phyloP scores from a whole-genome alignment of 2,888 invertebrate species.

The Lagria hirta region DNA sequence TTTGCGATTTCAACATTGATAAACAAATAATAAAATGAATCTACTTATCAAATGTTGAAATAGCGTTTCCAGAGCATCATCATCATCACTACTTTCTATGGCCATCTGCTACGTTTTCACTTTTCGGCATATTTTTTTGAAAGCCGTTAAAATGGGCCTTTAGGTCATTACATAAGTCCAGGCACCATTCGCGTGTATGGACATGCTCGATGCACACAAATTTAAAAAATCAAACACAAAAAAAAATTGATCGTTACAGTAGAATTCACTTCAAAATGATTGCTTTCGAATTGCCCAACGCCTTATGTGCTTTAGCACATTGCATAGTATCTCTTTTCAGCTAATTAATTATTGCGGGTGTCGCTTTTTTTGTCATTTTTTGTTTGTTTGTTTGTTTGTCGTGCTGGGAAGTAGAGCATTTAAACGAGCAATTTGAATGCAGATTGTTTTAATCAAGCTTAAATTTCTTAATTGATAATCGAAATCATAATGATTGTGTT shows the following conservation, averaged over 20 bases:
- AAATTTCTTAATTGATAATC: slow-evolving; percentile 12
- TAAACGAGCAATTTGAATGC: slow-evolving; percentile 16
- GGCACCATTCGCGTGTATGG: slow-evolving; percentile 20
- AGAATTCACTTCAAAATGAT: slow-evolving; percentile 34
- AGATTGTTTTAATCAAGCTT: slow-evolving; percentile 15
- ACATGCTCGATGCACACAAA: slow-evolving; percentile 28
- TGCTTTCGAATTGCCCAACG: slow-evolving; percentile 33
- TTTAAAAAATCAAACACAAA: slow-evolving; percentile 19
- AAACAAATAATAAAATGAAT: slow-evolving; percentile 5
- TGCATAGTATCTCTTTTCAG: slow-evolving; percentile 6
- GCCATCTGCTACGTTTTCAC: slow-evolving; percentile 41
- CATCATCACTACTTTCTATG: slow-evolving; percentile 36
- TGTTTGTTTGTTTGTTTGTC: slow-evolving; percentile 13
- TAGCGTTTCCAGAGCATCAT: slow-evolving; percentile 24
- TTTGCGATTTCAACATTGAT: slow-evolving; percentile 11
- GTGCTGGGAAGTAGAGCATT: slow-evolving; percentile 19
- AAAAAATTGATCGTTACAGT: slow-evolving; percentile 33
- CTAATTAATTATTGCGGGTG: slow-evolving; percentile 15
- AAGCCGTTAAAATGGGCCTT: background rate
- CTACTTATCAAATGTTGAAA: slow-evolving; percentile 23
- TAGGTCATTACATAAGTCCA: too few relatives aligned
- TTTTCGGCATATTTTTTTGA: slow-evolving; percentile 19
- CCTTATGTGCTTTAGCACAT: slow-evolving; percentile 20
- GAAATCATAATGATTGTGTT: too few relatives aligned
- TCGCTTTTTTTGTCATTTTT: slow-evolving; percentile 12